Evolutionary conservation across 2,113 vertebrate species (phyloP), one percentile per base, ranked within the genome.

Genomic region (Bos javanicus): DNA sequence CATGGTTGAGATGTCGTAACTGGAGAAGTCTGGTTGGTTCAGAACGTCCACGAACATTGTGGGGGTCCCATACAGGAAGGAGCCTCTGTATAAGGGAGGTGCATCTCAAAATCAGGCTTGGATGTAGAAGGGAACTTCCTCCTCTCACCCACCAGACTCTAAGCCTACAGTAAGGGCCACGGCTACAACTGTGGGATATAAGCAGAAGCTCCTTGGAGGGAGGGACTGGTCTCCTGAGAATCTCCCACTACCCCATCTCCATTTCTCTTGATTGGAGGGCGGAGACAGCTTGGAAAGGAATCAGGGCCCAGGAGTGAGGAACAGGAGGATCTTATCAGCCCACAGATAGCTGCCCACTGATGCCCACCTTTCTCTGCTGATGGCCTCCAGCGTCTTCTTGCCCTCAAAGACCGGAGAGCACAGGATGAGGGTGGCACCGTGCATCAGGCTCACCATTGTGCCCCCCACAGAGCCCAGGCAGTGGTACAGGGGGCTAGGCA

Each of bases 41-140:
- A 99, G 62, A 97, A 99, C 99, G 93, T 99, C 99, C 74, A 99
- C 98, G 13, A 92, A 99, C 99, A 99, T 99, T 67, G 99, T 99
- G 2, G 99, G 99, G 0, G 99, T 99, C 60, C 99, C 99, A 0
- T 99, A 99, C 46, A 99, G 0, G 94, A 95, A 46, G 96, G 95
- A 17, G 91, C 97, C 97, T 96, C 98, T 98, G 96, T 67, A n/a
- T 12, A 56, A 43, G 56, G 36, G 52, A 17, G 46, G 9, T 91
- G 36, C 94, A 97, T 21, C 71, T 97, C 62, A 74, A 39, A 92
- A 92, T 98, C 76, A 97, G 96, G n/a, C 33, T 91, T 36, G 56
- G 52, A 92, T 82, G 59, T 76, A 12, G 85, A 85, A 91, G 25
- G 48, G 17, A 62, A 25, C 46, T 30, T 91, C 83, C 39, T 50